phyloP scores from a whole-genome alignment of 2,113 vertebrate genomes.

The Grantiella picta region DNA sequence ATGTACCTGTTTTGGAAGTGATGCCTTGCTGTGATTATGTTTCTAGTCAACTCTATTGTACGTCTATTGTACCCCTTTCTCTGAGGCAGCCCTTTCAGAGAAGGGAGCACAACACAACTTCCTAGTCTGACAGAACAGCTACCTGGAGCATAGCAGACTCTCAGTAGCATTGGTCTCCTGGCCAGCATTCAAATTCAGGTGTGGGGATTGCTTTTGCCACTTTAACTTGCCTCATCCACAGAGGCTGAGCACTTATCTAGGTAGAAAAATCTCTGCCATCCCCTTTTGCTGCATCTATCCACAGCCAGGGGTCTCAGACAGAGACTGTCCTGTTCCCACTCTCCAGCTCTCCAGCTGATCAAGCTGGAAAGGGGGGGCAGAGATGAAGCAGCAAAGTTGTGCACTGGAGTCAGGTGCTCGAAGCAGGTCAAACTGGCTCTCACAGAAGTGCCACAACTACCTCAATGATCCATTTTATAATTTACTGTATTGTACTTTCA shows the following conservation, averaged over 20 bases:
- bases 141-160: background rate
- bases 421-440: background rate
- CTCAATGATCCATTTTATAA: background rate
- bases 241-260: background rate
- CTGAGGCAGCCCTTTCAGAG: background rate
- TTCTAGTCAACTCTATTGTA: background rate
- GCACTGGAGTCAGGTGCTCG: rapidly evolving
- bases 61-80: background rate
- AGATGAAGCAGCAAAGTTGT: background rate
- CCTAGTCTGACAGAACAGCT: background rate
- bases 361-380: background rate
- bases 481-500: background rate
- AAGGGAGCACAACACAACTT: background rate
- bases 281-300: background rate
- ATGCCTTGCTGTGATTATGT: background rate
- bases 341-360: background rate
- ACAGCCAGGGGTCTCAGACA: background rate
- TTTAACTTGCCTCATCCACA: background rate
- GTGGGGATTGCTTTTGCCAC: background rate
- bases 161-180: background rate
- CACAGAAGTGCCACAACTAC: background rate
- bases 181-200: background rate
- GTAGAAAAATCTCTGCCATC: background rate
- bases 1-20: background rate
- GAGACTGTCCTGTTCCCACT: background rate